phyloP scores from a whole-genome alignment of 2,113 vertebrate genomes.

The Misgurnus mizolepis region DNA sequence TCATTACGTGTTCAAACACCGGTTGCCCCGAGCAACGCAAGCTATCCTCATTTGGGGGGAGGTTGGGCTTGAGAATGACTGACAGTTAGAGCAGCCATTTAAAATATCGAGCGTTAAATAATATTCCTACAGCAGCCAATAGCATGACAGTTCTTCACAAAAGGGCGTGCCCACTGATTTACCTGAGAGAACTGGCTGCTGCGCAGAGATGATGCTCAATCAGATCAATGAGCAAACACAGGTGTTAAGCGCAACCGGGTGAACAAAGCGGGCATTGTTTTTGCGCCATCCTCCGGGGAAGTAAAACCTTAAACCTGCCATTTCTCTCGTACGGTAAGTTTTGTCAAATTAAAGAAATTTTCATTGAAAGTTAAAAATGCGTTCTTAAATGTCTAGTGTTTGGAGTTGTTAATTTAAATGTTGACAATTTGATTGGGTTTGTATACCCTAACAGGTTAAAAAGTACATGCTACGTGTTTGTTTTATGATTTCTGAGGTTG shows the following conservation, averaged over 20 bases:
- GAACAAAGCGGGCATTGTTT: slow-evolving; percentile 14
- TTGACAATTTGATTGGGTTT: no score
- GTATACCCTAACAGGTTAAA: no score
- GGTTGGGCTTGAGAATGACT: slow-evolving; percentile 11
- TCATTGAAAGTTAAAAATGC: neutral
- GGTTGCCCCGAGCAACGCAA: neutral
- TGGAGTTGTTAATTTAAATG: neutral
- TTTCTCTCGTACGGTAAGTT: slow-evolving; percentile 18
- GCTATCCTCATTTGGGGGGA: neutral
- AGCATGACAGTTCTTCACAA: neutral
- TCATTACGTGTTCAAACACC: slow-evolving; percentile 14
- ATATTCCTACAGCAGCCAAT: slow-evolving; percentile 35
- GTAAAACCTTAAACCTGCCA: neutral
- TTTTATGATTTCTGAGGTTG: no score
- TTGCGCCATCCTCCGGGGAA: neutral
- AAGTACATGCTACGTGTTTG: no score
- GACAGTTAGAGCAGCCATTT: slow-evolving; percentile 34
- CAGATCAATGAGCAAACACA: slow-evolving; percentile 48
- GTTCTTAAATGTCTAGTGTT: neutral
- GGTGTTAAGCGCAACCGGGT: slow-evolving; percentile 26
- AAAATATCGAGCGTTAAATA: neutral
- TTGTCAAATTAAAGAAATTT: neutral
- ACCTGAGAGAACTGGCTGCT: slow-evolving; percentile 37
- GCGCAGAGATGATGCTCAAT: slow-evolving; percentile 40
- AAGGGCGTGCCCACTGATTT: slow-evolving; percentile 30